A percentile compares a stretch with the other conserved stretches of the same genome.
phyloP scores from a whole-genome alignment of 2,888 invertebrate genomes.

The Hanleya hanleyi region DNA sequence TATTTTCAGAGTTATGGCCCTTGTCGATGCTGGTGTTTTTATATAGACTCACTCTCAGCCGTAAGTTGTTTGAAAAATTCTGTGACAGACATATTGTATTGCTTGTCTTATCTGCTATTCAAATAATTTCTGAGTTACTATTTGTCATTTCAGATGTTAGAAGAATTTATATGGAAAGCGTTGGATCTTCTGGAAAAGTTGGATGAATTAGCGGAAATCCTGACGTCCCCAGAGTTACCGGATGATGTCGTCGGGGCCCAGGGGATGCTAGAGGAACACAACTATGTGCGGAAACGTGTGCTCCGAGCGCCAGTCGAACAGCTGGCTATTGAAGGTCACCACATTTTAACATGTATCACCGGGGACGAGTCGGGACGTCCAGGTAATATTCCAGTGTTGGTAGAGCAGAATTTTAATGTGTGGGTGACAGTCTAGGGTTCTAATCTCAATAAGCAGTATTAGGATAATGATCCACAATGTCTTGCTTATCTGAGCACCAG shows the following conservation, averaged over 20 bases:
- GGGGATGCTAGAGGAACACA: slow-evolving; percentile 93
- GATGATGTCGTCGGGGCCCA: slow-evolving; percentile 95
- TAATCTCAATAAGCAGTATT: neutral
- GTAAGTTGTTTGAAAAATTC: too few relatives aligned
- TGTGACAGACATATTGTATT: too few relatives aligned
- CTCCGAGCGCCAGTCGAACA: slow-evolving; percentile 95
- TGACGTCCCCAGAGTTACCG: slow-evolving; percentile 94
- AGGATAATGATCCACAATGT: too few relatives aligned
- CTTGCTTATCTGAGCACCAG: too few relatives aligned
- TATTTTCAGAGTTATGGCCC: too few relatives aligned
- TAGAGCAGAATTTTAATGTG: neutral
- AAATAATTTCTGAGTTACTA: too few relatives aligned
- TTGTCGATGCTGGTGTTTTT: too few relatives aligned
- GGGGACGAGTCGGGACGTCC: slow-evolving; percentile 55
- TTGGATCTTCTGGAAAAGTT: slow-evolving; percentile 93
- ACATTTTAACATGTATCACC: slow-evolving; percentile 76
- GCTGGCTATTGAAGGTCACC: slow-evolving; percentile 89
- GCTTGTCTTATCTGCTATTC: too few relatives aligned
- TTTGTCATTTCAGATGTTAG: slow-evolving; percentile 82
- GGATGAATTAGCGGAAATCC: slow-evolving; percentile 93
- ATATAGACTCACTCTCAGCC: too few relatives aligned
- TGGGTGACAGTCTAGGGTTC: neutral
- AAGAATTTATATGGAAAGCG: slow-evolving; percentile 97
- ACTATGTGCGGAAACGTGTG: slow-evolving; percentile 90
- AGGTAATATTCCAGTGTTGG: slow-evolving; percentile 43